phyloP scores from a whole-genome alignment of 2,113 vertebrate species.

The Psilopogon haemacephalus region DNA sequence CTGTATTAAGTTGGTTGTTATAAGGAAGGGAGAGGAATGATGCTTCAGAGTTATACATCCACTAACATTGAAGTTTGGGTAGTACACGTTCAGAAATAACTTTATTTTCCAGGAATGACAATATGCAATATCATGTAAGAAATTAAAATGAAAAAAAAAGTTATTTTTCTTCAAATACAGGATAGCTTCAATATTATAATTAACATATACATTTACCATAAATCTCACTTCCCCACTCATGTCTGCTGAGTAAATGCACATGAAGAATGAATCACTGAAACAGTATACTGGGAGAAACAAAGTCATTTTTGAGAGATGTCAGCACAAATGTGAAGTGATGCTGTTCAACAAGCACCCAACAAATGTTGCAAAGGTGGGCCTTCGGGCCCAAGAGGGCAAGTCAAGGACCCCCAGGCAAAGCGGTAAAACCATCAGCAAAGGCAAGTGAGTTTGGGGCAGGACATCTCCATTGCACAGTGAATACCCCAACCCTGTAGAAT shows the following conservation, averaged over 20 bases:
- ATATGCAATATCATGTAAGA: constrained; percentile 71
- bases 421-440: background rate
- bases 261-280: constrained; percentile 79
- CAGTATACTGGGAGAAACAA: constrained; percentile 64
- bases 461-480: background rate
- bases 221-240: constrained; percentile 71
- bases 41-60: constrained; percentile 46
- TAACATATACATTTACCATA: constrained; percentile 84
- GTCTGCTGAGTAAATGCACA: constrained; percentile 70
- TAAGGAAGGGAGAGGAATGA: constrained; percentile 31
- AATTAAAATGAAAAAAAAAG: constrained; percentile 81
- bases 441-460: background rate
- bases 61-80: constrained; percentile 70
- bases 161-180: constrained; percentile 76
- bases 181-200: constrained; percentile 80
- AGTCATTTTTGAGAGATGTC: constrained; percentile 73
- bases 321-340: constrained; percentile 45
- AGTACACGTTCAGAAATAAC: constrained; percentile 73
- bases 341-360: constrained; percentile 67
- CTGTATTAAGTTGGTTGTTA: background rate
- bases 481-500: fast-evolving
- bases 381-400: background rate
- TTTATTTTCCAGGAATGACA: constrained; percentile 72
- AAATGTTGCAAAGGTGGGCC: constrained; percentile 49
- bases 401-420: fast-evolving